A percentile compares a stretch with the other conserved stretches of the same genome.
These are phyloP conservation scores for Habrosyne pyritoides DNA, from an alignment of 2,888 invertebrate species.

Conservation along the genomic window DNA sequence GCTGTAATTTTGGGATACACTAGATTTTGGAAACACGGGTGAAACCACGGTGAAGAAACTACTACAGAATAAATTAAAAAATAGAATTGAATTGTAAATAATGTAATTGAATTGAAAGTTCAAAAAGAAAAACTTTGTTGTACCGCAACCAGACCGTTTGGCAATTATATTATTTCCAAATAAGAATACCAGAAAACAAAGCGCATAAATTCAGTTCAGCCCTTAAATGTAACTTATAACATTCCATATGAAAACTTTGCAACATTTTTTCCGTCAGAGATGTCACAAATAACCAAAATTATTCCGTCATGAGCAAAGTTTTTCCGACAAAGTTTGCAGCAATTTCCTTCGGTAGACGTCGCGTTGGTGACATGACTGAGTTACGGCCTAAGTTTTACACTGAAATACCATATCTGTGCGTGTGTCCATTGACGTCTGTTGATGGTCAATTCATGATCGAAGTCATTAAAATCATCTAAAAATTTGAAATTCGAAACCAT, in stretches of 20 bases:
- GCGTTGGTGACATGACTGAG: slow-evolving; percentile 7
- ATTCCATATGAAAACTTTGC: neutral
- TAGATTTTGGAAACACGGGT: too few species aligned
- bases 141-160: too few species aligned
- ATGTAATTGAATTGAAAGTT: too few species aligned
- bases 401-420: slow-evolving; percentile 24
- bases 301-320: neutral
- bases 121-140: too few species aligned
- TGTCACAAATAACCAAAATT: neutral
- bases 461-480: too few species aligned
- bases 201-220: neutral
- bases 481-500: too few species aligned
- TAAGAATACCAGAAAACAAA: neutral
- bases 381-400: slow-evolving; percentile 40
- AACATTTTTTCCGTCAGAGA: neutral
- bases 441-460: too few species aligned
- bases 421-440: slow-evolving; percentile 31
- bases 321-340: slow-evolving; percentile 3
- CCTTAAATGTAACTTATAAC: neutral
- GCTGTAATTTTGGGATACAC: too few species aligned
- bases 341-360: slow-evolving; percentile 8
- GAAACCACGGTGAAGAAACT: too few species aligned
- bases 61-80: too few species aligned
- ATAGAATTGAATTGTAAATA: too few species aligned
- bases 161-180: too few species aligned